Evolutionary conservation across 1,140 invertebrate genomes (phyloP).

Genomic region (Calosoma granatense): DNA sequence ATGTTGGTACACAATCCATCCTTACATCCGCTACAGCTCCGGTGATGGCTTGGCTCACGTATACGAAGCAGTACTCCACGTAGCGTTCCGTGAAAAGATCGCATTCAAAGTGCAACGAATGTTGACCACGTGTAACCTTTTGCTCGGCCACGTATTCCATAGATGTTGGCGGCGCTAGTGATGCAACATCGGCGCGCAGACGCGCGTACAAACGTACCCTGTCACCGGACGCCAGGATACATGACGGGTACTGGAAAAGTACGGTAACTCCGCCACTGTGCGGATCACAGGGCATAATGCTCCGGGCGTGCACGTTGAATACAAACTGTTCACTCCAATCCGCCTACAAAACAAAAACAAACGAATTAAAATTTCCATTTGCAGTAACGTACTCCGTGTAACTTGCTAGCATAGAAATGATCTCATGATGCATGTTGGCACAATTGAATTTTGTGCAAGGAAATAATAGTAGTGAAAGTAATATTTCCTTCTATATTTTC

Average conservation of each 20-base stretch:
- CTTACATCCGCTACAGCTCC: slow-evolving; percentile 71
- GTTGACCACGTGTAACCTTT: slow-evolving; percentile 49
- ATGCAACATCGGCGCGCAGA: slow-evolving; percentile 53
- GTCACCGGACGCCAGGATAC: slow-evolving; percentile 61
- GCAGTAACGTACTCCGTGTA: background rate
- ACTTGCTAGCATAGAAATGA: background rate
- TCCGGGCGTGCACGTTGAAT: slow-evolving; percentile 68
- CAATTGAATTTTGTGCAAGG: background rate
- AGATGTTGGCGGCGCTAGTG: slow-evolving; percentile 46
- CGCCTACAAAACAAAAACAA: slow-evolving; percentile 42
- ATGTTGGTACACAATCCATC: slow-evolving; percentile 68
- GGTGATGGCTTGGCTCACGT: slow-evolving; percentile 69
- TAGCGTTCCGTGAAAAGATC: slow-evolving; percentile 71
- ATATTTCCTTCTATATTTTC: no score
- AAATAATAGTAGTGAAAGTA: background rate
- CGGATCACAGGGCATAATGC: slow-evolving; percentile 67
- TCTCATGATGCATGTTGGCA: no score
- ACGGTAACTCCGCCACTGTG: slow-evolving; percentile 56
- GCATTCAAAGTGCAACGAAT: slow-evolving; percentile 66
- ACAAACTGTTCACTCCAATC: slow-evolving; percentile 73
- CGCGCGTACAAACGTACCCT: slow-evolving; percentile 63
- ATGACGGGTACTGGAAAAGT: slow-evolving; percentile 70
- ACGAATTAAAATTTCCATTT: background rate
- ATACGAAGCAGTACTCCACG: slow-evolving; percentile 77
- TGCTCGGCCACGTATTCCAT: slow-evolving; percentile 56